Conservation (phyloP, 2,888 invertebrate genomes). For the Cephus pygmeus region DNA sequence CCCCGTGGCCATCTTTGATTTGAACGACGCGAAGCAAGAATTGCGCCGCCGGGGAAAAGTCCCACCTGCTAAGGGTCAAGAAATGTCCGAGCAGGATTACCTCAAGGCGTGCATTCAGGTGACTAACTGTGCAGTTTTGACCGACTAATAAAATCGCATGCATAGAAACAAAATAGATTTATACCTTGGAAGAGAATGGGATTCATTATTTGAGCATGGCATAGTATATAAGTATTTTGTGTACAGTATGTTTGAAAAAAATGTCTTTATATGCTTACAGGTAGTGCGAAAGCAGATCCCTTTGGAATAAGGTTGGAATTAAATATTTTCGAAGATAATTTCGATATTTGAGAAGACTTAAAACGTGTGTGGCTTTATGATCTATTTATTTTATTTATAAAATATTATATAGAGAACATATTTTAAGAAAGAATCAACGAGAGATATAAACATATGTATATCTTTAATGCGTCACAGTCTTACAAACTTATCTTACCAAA, state of each 20-base stretch:
- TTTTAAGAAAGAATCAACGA: not conserved
- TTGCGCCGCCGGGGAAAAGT: slow-evolving; percentile 86
- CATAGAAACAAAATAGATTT: not conserved
- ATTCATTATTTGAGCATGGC: too few relatives aligned
- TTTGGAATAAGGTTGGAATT: slow-evolving; percentile 69
- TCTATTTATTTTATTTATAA: slow-evolving; percentile 25
- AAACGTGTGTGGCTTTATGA: slow-evolving; percentile 23
- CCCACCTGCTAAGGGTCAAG: slow-evolving; percentile 83
- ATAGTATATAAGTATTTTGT: slow-evolving; percentile 11
- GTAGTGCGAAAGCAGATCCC: slow-evolving; percentile 81
- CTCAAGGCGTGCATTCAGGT: slow-evolving; percentile 88
- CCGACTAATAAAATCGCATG: not conserved
- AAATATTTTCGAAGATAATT: slow-evolving; percentile 21
- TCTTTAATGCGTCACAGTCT: too few relatives aligned
- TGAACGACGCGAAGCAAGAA: slow-evolving; percentile 88
- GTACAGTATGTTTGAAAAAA: not conserved
- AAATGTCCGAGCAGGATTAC: slow-evolving; percentile 87
- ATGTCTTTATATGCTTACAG: slow-evolving; percentile 68
- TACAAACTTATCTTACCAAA: too few relatives aligned
- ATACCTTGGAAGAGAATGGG: too few relatives aligned
- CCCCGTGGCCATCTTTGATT: slow-evolving; percentile 88
- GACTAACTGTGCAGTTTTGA: slow-evolving; percentile 55
- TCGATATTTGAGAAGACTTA: slow-evolving; percentile 26
- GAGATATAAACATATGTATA: too few relatives aligned
- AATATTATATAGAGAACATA: not conserved